These are phyloP conservation scores for Cheiracanthium punctorium DNA, from an alignment of 2,888 invertebrate species.

Conservation along the genomic window DNA sequence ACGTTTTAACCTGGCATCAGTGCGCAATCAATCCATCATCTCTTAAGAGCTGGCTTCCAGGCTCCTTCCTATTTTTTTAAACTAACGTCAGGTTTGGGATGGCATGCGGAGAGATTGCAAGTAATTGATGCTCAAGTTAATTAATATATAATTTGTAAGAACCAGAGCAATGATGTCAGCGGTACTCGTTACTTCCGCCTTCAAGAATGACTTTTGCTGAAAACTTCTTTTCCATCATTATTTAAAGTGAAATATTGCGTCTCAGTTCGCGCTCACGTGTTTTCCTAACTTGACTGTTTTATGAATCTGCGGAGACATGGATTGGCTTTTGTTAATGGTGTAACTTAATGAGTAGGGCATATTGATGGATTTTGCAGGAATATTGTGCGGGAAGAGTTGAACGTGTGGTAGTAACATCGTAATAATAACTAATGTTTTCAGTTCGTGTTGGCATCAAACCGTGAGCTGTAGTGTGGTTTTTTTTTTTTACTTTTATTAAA, in stretches of 20 bases:
- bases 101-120: neutral
- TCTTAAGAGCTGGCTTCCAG: neutral
- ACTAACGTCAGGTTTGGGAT: neutral
- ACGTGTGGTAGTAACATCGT: too few species aligned
- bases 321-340: neutral
- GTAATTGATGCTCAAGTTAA: slow-evolving; percentile 9
- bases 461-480: too few species aligned
- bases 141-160: slow-evolving; percentile 13
- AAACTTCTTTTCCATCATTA: neutral
- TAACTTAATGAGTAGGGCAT: neutral
- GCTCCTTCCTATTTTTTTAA: neutral
- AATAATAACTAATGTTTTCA: too few species aligned
- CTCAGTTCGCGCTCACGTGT: neutral
- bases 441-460: too few species aligned
- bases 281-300: neutral
- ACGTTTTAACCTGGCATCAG: neutral
- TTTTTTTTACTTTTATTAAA: too few species aligned
- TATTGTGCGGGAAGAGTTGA: too few species aligned
- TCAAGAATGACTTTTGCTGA: slow-evolving; percentile 4
- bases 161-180: neutral
- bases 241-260: neutral
- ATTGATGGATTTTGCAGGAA: neutral
- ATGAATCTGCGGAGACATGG: neutral
- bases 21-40: neutral
- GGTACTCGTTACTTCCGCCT: neutral